These are phyloP conservation scores for Aphelenchoides bicaudatus DNA, from an alignment of 2,888 invertebrate genomes.

Conservation along the genomic window DNA sequence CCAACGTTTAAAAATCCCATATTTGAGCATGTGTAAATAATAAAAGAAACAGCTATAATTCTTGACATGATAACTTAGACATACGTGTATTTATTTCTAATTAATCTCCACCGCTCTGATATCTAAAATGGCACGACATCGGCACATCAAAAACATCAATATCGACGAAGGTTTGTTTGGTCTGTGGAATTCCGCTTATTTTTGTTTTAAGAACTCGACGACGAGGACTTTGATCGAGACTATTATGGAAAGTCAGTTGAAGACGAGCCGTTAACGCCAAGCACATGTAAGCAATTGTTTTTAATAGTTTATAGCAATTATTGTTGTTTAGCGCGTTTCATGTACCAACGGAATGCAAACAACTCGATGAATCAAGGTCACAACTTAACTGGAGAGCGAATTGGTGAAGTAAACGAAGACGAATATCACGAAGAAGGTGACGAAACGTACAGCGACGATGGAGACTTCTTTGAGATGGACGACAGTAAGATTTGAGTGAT, in stretches of 20 bases:
- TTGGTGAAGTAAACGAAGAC: slow-evolving; percentile 15
- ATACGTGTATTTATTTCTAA: too few relatives aligned
- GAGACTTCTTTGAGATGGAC: slow-evolving; percentile 43
- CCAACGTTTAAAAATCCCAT: too few relatives aligned
- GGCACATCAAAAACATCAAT: slow-evolving; percentile 46
- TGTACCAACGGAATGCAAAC: slow-evolving; percentile 33
- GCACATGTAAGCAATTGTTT: slow-evolving; percentile 22
- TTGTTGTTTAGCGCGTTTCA: slow-evolving; percentile 40
- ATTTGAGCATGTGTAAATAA: too few relatives aligned
- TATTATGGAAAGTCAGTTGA: slow-evolving; percentile 46
- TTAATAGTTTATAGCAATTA: not conserved
- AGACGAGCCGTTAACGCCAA: slow-evolving; percentile 39
- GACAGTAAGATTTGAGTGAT: slow-evolving; percentile 30
- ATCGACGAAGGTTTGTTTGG: slow-evolving; percentile 44
- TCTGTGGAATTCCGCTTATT: slow-evolving; percentile 13
- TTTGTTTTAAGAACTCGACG: slow-evolving; percentile 30
- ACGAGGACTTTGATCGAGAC: slow-evolving; percentile 48
- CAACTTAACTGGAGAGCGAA: slow-evolving; percentile 5
- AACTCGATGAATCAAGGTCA: slow-evolving; percentile 9
- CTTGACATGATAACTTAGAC: too few relatives aligned
- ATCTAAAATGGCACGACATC: slow-evolving; percentile 53
- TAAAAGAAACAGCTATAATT: too few relatives aligned
- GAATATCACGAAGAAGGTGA: slow-evolving; percentile 23
- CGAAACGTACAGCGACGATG: too few relatives aligned
- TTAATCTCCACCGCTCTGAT: too few relatives aligned